Evolutionary conservation across 2,113 vertebrate species (phyloP).

Genomic region (Ageneiosus marmoratus): DNA sequence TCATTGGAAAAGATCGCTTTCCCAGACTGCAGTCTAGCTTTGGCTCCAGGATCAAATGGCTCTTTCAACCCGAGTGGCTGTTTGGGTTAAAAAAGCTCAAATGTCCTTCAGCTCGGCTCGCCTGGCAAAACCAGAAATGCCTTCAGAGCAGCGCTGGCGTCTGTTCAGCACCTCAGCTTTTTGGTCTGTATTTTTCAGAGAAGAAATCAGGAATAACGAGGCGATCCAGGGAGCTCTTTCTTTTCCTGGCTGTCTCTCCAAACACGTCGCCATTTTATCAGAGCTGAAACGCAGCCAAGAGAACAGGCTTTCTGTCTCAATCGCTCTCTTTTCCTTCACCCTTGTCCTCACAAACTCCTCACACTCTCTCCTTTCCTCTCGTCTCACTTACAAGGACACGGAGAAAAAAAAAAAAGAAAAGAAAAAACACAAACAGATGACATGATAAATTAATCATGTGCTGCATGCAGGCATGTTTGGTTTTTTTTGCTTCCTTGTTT

Average conservation of each 20-base stretch:
- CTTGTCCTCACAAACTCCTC: conserved; percentile 14
- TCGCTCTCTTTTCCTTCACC: conserved; percentile 42
- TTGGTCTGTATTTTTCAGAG: not conserved
- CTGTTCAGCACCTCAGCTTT: not conserved
- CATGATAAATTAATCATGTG: conserved; percentile 71
- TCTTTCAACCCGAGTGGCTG: not conserved
- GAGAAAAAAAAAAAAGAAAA: not conserved
- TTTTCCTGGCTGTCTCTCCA: conserved; percentile 63
- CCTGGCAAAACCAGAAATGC: conserved; percentile 18
- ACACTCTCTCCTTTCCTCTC: conserved; percentile 19
- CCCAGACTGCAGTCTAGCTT: conserved; percentile 7
- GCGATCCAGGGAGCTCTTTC: conserved; percentile 57
- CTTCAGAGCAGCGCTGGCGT: not conserved
- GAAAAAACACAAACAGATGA: conserved; percentile 62
- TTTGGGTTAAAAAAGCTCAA: conserved; percentile 29
- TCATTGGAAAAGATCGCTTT: not conserved
- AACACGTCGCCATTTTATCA: conserved; percentile 78
- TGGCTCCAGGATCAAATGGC: conserved; percentile 6
- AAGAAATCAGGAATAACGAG: not conserved
- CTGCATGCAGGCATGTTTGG: conserved; percentile 44
- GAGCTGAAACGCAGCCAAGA: conserved; percentile 75
- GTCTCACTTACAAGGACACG: conserved; percentile 41
- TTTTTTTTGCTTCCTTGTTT: conserved; percentile 20
- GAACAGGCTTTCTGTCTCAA: conserved; percentile 52
- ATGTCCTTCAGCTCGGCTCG: conserved; percentile 1